A percentile compares a stretch with the other conserved stretches of the same genome.
These are phyloP conservation scores for Tetragonula clypearis DNA, from an alignment of 1,140 invertebrate genomes.

Conservation along the genomic window DNA sequence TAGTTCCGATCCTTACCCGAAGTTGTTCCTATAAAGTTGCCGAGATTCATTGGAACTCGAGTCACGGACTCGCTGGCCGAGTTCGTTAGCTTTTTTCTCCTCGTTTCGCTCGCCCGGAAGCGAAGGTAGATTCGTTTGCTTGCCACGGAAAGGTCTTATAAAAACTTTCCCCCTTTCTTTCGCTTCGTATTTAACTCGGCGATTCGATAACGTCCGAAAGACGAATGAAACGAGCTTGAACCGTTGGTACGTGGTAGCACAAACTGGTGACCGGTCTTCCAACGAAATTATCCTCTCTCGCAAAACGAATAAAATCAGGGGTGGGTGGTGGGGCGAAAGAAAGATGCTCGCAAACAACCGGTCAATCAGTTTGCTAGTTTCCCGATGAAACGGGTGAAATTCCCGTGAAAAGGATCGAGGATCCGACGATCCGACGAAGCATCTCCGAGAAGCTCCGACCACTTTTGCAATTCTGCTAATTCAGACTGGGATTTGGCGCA, in stretches of 20 bases:
- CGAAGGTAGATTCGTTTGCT: slow-evolving; percentile 30
- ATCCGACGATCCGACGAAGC: not conserved
- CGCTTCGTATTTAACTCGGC: not conserved
- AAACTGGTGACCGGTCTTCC: not conserved
- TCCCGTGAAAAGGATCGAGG: not conserved
- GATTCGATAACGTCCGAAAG: not conserved
- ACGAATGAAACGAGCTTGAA: not conserved
- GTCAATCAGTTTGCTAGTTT: not conserved
- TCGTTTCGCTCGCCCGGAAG: not conserved
- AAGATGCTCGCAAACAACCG: not conserved
- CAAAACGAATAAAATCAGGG: not conserved
- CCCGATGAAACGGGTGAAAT: not conserved
- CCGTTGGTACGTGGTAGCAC: not conserved
- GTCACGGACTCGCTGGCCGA: slow-evolving; percentile 28
- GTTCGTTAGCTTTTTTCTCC: slow-evolving; percentile 34
- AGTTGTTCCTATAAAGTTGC: slow-evolving; percentile 5
- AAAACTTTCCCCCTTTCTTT: slow-evolving; percentile 16
- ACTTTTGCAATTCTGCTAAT: not conserved
- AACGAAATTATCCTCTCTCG: not conserved
- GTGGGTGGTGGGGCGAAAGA: not conserved
- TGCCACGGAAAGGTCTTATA: slow-evolving; percentile 18
- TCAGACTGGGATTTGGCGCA: not conserved
- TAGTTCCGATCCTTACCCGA: not conserved
- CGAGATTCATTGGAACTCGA: slow-evolving; percentile 3
- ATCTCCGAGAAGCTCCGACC: not conserved